Evolutionary conservation across 2,888 invertebrate genomes (phyloP), one percentile per base, ranked within the genome.

Genomic region (Adelphocoris suturalis): DNA sequence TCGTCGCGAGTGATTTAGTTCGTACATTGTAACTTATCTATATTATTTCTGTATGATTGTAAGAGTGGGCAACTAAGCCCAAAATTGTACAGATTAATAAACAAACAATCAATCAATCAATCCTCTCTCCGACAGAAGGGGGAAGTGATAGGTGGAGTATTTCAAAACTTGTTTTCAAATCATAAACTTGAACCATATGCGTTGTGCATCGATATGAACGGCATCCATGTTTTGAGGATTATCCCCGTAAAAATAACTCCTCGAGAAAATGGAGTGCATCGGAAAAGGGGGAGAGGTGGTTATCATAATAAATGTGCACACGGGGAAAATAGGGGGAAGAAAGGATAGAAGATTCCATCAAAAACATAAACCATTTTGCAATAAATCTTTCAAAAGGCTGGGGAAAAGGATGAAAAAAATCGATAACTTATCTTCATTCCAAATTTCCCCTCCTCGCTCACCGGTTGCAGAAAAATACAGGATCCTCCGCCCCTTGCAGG

Each of bases 361-460:
- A 78, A 78, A 78, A 78, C 78, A 46, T 78, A 46, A 78, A 78
- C 78, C 78, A 78, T 47, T 78, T 47, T 78, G 78, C 47, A 78
- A 78, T 78, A 78, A 78, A 78, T 78, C 78, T 46, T 78, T 78
- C 78, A 78, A 78, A 61, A 68, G 23, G 46, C 37, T 46, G 5
- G 16, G 46, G 46, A 9, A 5, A 23, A 9, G 27, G 13, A 12
- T 12, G 37, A 37, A 28, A 78, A 78, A 78, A 78, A 78, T 78
- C 78, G 47, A 78, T 78, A 78, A 23, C n/a, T 46, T 46, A 78
- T 78, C 78, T 78, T 78, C 16, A 78, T 78, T 78, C 76, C 14
- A 78, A 46, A 14, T 46, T 78, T 37, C 28, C n/a, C 46, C 68
- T 68, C 68, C 68, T 68, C 13, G 23, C 5, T 9, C 27, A 23